Evolutionary conservation across 2,888 invertebrate genomes (phyloP), one percentile per base, ranked within the genome.

Genomic region (Pheosia tremula): DNA sequence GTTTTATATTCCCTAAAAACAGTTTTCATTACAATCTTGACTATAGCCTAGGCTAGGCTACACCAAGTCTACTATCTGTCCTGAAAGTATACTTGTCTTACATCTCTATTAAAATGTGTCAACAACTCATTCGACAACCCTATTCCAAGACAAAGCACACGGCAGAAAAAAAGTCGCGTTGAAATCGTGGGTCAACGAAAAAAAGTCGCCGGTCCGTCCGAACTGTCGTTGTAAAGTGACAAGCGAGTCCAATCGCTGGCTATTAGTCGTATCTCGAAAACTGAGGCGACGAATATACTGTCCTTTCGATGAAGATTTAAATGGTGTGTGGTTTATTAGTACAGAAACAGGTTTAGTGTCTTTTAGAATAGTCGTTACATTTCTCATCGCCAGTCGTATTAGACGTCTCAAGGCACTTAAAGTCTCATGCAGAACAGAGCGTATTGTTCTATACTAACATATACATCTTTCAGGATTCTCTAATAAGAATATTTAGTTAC

Each of bases 141-240:
- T 50, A 53, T 10, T 3, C 5, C n/a, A 24, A 52, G 52, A 52
- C 52, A 53, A 53, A 55, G 39, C 24, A 41, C 43, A 43, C 39
- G 41, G 50, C 56, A 60, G 56, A 56, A 56, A 56, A 56, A 75
- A 75, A 73, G 69, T 76, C 65, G 66, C 61, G 52, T 8, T 41
- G 43, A 56, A 54, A 59, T 65, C 69, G 72, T 71, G 68, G 66
- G 65, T 73, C 62, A 59, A 63, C 64, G 63, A 67, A 66, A 63
- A 63, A 75, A 71, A 70, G 60, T 72, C 69, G 72, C 47, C 61
- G 59, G 69, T 65, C 69, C 68, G 75, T 68, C 69, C 61, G n/a
- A 62, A 37, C 61, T 72, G 75, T 78, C 79, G 72, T 65, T 74
- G 70, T 66, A 69, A 75, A 77, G 73, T 79, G 79, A 73, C 73